These are phyloP conservation scores for Trachymyrmex septentrionalis DNA, from an alignment of 1,140 invertebrate genomes.

Conservation along the genomic window DNA sequence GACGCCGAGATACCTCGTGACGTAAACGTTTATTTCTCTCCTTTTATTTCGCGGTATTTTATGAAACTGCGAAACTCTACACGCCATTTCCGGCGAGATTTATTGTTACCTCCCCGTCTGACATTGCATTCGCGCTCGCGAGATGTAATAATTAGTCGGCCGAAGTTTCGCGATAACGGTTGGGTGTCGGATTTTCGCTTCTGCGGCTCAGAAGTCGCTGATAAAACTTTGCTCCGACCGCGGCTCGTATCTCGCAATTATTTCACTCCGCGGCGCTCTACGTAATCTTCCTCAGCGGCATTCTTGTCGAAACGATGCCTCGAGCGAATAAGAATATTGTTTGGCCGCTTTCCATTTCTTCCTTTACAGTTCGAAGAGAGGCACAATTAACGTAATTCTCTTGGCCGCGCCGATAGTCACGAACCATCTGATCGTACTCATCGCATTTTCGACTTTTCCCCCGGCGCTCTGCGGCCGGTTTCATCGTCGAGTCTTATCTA, in stretches of 20 bases:
- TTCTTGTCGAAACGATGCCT: conserved; percentile 21
- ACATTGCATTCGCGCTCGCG: conserved; percentile 30
- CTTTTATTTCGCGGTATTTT: conserved; percentile 39
- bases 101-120: conserved; percentile 14
- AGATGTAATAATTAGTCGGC: conserved; percentile 63
- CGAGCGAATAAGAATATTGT: conserved; percentile 57
- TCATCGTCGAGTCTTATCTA: conserved; percentile 43
- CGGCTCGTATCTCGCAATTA: conserved; percentile 54
- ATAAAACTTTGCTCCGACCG: conserved; percentile 59
- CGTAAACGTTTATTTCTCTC: conserved; percentile 23
- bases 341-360: neutral
- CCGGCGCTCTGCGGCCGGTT: neutral
- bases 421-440: neutral
- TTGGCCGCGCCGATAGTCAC: neutral
- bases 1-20: neutral
- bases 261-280: conserved; percentile 42
- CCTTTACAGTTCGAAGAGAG: neutral
- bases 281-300: conserved; percentile 2
- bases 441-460: conserved; percentile 34
- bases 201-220: conserved; percentile 58
- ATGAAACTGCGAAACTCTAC: conserved; percentile 25
- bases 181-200: conserved; percentile 59
- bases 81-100: conserved; percentile 34
- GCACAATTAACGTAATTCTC: conserved; percentile 54
- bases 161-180: conserved; percentile 60